Evolutionary conservation across 2,797 vertebrate species (phyloP).

Genomic region (Peromyscus nudipes): DNA sequence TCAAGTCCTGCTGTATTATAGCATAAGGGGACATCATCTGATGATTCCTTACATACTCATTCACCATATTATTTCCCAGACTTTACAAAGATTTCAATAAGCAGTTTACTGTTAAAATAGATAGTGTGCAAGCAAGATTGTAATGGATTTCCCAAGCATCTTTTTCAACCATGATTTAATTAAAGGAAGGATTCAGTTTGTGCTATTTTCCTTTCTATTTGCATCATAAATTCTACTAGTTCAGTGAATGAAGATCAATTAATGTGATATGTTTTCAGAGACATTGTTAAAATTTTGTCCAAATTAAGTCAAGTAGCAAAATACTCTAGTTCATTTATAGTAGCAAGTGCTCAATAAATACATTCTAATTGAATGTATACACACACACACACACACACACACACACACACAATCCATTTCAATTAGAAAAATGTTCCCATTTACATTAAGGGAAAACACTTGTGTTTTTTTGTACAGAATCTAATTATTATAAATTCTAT

Average conservation of each 20-base stretch:
- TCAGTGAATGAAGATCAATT: not conserved
- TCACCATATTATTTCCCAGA: constrained; percentile 59
- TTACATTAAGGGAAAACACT: not conserved
- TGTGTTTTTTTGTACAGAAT: not conserved
- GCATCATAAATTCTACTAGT: constrained; percentile 19
- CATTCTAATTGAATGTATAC: not conserved
- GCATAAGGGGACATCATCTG: constrained; percentile 35
- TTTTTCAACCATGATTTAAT: not conserved
- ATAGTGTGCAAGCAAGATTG: constrained; percentile 18
- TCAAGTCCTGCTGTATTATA: not conserved
- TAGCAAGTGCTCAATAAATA: not conserved
- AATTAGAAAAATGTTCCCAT: not conserved
- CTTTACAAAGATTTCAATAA: constrained; percentile 69
- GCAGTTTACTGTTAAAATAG: constrained; percentile 69
- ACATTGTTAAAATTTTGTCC: constrained; percentile 15
- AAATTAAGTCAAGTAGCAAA: constrained; percentile 33
- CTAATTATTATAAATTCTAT: not conserved
- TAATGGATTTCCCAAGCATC: not conserved
- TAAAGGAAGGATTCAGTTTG: not conserved
- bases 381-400: not conserved
- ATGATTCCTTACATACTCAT: constrained; percentile 23
- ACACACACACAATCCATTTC: constrained; percentile 22
- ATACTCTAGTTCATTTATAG: not conserved
- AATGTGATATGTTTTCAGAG: not conserved
- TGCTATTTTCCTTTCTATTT: not conserved